phyloP scores from a whole-genome alignment of 1,140 invertebrate species.

The Cataglyphis hispanica region DNA sequence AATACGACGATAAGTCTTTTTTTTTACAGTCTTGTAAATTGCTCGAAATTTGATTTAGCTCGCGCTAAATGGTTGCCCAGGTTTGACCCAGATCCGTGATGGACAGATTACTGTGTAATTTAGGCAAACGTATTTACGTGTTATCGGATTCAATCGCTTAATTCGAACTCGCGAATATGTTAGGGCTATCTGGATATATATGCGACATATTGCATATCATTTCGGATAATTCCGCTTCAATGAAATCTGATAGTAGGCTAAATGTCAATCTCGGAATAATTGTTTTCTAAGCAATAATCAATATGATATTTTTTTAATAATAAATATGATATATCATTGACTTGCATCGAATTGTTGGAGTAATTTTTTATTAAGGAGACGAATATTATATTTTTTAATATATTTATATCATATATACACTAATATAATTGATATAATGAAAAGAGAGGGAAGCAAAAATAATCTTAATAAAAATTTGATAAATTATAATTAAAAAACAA shows the following conservation, averaged over 20 bases:
- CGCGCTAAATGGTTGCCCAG: neutral
- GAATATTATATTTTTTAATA: too few relatives aligned
- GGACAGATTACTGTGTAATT: conserved; percentile 52
- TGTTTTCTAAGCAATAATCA: neutral
- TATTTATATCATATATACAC: too few relatives aligned
- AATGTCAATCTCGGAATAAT: conserved; percentile 7
- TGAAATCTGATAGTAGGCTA: conserved; percentile 20
- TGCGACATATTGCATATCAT: conserved; percentile 12
- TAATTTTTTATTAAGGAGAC: neutral
- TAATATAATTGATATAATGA: too few relatives aligned
- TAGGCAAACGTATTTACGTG: conserved; percentile 55
- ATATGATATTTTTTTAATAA: neutral
- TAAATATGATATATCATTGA: neutral
- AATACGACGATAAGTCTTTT: conserved; percentile 2
- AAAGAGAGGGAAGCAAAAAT: too few relatives aligned
- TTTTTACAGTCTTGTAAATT: conserved; percentile 14
- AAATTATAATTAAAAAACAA: neutral
- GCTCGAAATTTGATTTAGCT: conserved; percentile 27
- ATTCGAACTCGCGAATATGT: conserved; percentile 17
- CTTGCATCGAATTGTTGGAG: neutral
- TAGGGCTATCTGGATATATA: neutral
- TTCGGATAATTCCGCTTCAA: conserved; percentile 13
- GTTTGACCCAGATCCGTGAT: conserved; percentile 43
- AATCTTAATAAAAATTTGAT: too few relatives aligned
- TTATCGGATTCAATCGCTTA: conserved; percentile 55